These are phyloP conservation scores for Silurus glanis DNA, from an alignment of 2,113 vertebrate species.

Conservation along the genomic window DNA sequence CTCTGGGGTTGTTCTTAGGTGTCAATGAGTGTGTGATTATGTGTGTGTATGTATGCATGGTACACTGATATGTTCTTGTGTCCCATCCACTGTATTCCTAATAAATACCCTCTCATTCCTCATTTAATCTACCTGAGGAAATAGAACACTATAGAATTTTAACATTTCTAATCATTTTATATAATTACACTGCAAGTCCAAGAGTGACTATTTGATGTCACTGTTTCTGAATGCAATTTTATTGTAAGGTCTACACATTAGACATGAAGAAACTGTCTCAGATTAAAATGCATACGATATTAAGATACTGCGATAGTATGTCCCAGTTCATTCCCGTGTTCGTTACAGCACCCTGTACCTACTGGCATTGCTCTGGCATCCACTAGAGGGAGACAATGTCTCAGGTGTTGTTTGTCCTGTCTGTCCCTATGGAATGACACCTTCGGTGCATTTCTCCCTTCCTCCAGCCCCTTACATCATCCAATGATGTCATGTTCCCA, in stretches of 20 bases:
- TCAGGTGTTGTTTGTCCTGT: conserved; percentile 56
- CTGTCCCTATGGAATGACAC: conserved; percentile 26
- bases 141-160: background rate
- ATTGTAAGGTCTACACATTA: background rate
- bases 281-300: background rate
- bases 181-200: background rate
- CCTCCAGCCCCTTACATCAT: conserved; percentile 28
- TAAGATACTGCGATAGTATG: background rate
- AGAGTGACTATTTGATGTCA: background rate
- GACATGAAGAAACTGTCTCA: background rate
- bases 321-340: background rate
- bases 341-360: background rate
- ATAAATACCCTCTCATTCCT: background rate
- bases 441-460: conserved; percentile 32
- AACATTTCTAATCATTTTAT: background rate
- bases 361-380: conserved; percentile 13
- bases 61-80: background rate
- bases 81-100: background rate
- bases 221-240: background rate
- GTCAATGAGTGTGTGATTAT: background rate
- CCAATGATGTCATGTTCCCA: conserved; percentile 50
- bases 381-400: conserved; percentile 75
- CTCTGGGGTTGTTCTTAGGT: background rate
- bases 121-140: background rate
- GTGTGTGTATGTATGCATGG: background rate